These are phyloP conservation scores for Euthynnus affinis DNA, from an alignment of 2,797 vertebrate species.

Conservation along the genomic window DNA sequence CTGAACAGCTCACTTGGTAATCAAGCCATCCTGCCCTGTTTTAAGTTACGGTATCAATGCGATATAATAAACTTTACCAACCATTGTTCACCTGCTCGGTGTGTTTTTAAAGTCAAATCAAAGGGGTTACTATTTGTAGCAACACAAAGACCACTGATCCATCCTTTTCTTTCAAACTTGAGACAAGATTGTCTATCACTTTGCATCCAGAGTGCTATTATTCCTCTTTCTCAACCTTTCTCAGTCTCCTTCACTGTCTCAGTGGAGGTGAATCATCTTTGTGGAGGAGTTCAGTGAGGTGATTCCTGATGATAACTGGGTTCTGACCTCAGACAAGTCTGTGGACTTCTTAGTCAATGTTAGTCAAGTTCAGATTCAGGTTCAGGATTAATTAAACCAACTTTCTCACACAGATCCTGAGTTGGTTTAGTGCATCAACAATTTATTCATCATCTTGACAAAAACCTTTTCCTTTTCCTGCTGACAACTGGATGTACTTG, in stretches of 20 bases:
- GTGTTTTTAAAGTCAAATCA: too few species aligned
- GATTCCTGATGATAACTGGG: slow-evolving; percentile 11
- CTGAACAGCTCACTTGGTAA: too few species aligned
- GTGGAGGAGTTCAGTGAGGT: slow-evolving; percentile 8
- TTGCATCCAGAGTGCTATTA: not conserved
- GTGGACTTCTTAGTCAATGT: too few species aligned
- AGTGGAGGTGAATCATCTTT: not conserved
- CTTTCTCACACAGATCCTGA: not conserved
- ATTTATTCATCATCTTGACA: slow-evolving; percentile 10
- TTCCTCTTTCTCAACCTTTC: not conserved
- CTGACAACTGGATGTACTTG: not conserved
- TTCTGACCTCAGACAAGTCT: slow-evolving; percentile 13
- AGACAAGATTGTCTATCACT: not conserved
- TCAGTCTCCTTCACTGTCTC: not conserved
- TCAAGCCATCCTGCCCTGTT: not conserved
- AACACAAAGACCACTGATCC: not conserved
- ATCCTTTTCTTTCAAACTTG: not conserved
- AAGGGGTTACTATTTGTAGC: too few species aligned
- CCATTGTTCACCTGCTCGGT: too few species aligned
- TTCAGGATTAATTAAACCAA: not conserved
- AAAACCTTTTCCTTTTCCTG: not conserved
- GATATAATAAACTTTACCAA: too few species aligned
- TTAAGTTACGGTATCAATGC: too few species aligned
- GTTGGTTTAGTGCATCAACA: slow-evolving; percentile 3
- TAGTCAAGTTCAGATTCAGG: not conserved